phyloP scores from a whole-genome alignment of 2,797 vertebrate genomes.

The Melanotaenia pygmaea region DNA sequence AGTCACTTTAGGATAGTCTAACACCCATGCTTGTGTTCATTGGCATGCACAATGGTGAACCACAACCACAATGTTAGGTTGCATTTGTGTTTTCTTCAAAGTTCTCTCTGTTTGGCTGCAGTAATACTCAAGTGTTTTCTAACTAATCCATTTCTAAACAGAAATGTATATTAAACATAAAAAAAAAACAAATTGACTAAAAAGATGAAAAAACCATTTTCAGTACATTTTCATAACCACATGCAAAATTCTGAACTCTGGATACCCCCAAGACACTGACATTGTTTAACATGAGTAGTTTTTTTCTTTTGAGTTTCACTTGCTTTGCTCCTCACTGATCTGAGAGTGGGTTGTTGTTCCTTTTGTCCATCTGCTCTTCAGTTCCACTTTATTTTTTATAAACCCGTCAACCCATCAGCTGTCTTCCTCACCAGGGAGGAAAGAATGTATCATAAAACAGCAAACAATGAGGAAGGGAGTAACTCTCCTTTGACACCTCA shows the following conservation, averaged over 20 bases:
- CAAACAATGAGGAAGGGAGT: slow-evolving; percentile 55
- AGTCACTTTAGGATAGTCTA: background rate
- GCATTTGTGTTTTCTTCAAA: background rate
- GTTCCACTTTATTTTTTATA: slow-evolving; percentile 36
- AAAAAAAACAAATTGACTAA: too few relatives aligned
- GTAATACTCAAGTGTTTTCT: background rate
- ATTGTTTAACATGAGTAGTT: slow-evolving; percentile 28
- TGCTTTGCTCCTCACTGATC: slow-evolving; percentile 36
- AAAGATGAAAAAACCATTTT: too few relatives aligned
- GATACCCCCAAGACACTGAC: slow-evolving; percentile 25
- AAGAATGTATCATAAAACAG: slow-evolving; percentile 51
- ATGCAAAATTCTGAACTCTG: slow-evolving; percentile 31
- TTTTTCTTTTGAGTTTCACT: slow-evolving; percentile 36
- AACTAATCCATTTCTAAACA: too few relatives aligned
- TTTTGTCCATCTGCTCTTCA: slow-evolving; percentile 37
- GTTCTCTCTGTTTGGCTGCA: background rate
- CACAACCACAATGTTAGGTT: background rate
- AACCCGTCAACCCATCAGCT: slow-evolving; percentile 58
- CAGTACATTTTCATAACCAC: too few relatives aligned
- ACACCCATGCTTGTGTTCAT: background rate
- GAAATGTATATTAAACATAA: too few relatives aligned
- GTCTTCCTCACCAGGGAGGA: slow-evolving; percentile 48
- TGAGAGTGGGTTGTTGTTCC: slow-evolving; percentile 47
- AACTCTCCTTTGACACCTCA: slow-evolving; percentile 54
- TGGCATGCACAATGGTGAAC: background rate